These are phyloP conservation scores for Clarias platycephalus DNA, from an alignment of 2,797 vertebrate species.

Conservation along the genomic window DNA sequence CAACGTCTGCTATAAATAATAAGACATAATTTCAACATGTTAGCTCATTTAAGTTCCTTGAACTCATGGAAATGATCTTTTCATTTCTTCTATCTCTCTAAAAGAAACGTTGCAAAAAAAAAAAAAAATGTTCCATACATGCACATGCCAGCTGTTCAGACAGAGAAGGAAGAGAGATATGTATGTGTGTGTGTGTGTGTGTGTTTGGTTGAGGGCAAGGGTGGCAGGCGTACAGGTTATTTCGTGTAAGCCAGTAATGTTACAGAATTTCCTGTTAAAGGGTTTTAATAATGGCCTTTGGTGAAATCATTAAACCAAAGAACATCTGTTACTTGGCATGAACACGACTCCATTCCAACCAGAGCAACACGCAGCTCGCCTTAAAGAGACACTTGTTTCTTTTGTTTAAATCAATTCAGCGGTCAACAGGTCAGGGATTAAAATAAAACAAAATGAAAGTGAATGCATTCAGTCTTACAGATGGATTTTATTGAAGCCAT, in stretches of 20 bases:
- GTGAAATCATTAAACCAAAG: slow-evolving; percentile 59
- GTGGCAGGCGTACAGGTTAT: background rate
- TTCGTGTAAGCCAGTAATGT: slow-evolving; percentile 20
- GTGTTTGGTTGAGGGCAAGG: background rate
- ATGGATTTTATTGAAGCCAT: slow-evolving; percentile 42
- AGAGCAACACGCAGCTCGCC: slow-evolving; percentile 21
- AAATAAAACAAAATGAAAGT: background rate
- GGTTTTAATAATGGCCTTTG: slow-evolving; percentile 48
- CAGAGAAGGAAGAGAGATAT: background rate
- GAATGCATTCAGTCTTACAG: background rate
- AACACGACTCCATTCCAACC: slow-evolving; percentile 20
- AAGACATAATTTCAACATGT: background rate
- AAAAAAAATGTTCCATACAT: slow-evolving; percentile 22
- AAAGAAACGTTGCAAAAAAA: background rate
- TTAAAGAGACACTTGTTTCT: background rate
- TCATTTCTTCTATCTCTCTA: slow-evolving; percentile 18
- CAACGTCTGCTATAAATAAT: slow-evolving; percentile 29
- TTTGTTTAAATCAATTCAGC: background rate
- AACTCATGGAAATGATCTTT: slow-evolving; percentile 39
- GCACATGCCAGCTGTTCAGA: slow-evolving; percentile 22
- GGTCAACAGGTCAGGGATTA: background rate
- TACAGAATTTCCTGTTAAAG: slow-evolving; percentile 46
- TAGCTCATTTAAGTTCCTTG: slow-evolving; percentile 22
- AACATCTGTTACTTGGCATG: slow-evolving; percentile 52
- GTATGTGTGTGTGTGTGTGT: background rate